Evolutionary conservation across 2,888 invertebrate species (phyloP), one percentile per base, ranked within the genome.

Genomic region (Drosophila putrida): DNA sequence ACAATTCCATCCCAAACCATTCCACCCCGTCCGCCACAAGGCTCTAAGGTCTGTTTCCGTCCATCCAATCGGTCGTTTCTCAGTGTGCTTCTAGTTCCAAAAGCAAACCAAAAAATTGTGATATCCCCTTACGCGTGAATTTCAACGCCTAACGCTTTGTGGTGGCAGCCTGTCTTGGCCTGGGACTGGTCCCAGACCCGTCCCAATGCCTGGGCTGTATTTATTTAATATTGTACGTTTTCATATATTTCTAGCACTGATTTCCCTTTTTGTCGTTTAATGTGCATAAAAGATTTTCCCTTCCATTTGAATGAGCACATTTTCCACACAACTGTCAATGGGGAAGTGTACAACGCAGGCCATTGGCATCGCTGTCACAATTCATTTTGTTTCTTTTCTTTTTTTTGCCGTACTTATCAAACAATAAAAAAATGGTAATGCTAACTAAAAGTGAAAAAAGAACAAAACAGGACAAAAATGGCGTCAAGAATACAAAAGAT

Each of bases 281-380:
- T 89, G 88, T 85, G 89, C 89, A 85, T 89, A 89, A 85, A 85
- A 85, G 85, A 85, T 87, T 90, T 90, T 90, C 75, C 67, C 68
- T 90, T 88, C 88, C 88, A 79, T 88, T 80, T 72, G 75, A 90
- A 82, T 75, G 88, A 72, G 58, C 88, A 82, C 80, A 90, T 88
- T 90, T 88, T 90, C 89, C 85, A 79, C 85, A 84, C 89, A 85
- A 89, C 87, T 85, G 87, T 89, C 87, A 77, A 88, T 81, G 71
- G 71, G 75, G 70, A 73, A 62, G 67, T 72, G 71, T 51, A 66
- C 51, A 69, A 67, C 71, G 47, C 50, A 68, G 60, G 66, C 53
- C 74, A 74, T 63, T 41, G 66, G 62, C 71, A 66, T 75, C 66
- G 59, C 54, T 80, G 84, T 80, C 75, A 80, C 71, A 78, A 80